Conservation (phyloP, 1,140 invertebrate species). For the Megalonaias nervosa region DNA sequence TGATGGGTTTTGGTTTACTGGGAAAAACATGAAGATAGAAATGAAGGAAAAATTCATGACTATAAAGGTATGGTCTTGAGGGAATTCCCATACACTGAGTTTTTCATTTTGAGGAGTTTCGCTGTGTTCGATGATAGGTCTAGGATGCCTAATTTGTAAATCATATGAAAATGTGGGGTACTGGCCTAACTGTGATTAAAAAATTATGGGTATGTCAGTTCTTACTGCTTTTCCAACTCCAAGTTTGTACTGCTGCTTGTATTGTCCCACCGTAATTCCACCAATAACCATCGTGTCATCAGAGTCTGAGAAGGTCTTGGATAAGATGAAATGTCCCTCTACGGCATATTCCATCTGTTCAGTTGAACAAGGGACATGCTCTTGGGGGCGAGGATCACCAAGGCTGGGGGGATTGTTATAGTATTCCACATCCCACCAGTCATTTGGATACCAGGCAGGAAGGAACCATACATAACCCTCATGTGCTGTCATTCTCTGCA, state of each 20-base stretch:
- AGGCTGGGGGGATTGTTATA: constrained; percentile 71
- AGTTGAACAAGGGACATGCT: constrained; percentile 76
- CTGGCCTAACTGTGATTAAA: background rate
- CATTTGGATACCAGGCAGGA: constrained; percentile 79
- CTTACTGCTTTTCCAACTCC: constrained; percentile 58
- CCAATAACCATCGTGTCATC: constrained; percentile 53
- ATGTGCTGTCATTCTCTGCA: constrained; percentile 75
- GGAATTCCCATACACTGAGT: no score
- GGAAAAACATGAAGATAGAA: no score
- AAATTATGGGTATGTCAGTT: background rate
- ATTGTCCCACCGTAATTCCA: constrained; percentile 68
- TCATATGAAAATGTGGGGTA: background rate
- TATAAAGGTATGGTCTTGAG: no score
- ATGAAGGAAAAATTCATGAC: no score
- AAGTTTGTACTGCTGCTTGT: constrained; percentile 64
- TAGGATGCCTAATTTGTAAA: no score
- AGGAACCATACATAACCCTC: constrained; percentile 89
- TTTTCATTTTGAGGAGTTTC: no score
- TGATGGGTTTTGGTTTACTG: no score
- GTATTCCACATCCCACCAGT: constrained; percentile 80
- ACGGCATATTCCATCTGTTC: constrained; percentile 80
- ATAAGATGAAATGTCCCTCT: constrained; percentile 83
- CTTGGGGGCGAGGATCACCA: constrained; percentile 64
- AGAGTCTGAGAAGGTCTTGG: constrained; percentile 79
- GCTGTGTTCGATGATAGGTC: no score